Evolutionary conservation across 64 coral and sea anemone genomes (phyloP).

Genomic region (Stichodactyla helianthus): DNA sequence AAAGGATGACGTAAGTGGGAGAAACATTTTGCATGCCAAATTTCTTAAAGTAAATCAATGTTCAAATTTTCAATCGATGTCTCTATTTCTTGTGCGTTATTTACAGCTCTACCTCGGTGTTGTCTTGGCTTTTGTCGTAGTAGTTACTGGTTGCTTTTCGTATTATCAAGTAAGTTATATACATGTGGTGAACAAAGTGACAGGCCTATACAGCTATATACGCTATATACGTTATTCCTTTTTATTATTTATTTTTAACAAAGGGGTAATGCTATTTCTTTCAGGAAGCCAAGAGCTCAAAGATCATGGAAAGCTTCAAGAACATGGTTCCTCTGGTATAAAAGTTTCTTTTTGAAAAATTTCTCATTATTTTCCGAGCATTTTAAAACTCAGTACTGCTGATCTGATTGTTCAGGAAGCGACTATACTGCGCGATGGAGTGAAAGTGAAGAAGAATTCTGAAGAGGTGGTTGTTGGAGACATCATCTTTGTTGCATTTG

Average conservation of each 20-base stretch:
- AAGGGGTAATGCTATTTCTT: not conserved
- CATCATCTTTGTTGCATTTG: constrained; percentile 92
- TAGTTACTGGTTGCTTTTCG: constrained; percentile 90
- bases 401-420: constrained; percentile 63
- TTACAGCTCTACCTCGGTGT: constrained; percentile 86
- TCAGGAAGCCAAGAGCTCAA: constrained; percentile 94
- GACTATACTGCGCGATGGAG: constrained; percentile 76
- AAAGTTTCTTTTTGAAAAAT: not conserved
- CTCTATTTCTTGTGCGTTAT: not conserved
- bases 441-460: constrained; percentile 72
- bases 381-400: not conserved
- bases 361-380: not conserved
- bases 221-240: no score
- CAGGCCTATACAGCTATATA: no score
- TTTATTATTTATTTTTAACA: no score
- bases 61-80: not conserved
- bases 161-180: constrained; percentile 81
- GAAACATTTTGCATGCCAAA: no score
- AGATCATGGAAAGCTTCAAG: constrained; percentile 98
- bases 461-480: constrained; percentile 87
- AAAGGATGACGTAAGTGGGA: constrained; percentile 77
- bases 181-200: no score
- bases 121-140: constrained; percentile 72
- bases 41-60: no score
- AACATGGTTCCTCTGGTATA: constrained; percentile 95